phyloP scores from a whole-genome alignment of 2,797 vertebrate species.

The Harpagifer antarcticus region DNA sequence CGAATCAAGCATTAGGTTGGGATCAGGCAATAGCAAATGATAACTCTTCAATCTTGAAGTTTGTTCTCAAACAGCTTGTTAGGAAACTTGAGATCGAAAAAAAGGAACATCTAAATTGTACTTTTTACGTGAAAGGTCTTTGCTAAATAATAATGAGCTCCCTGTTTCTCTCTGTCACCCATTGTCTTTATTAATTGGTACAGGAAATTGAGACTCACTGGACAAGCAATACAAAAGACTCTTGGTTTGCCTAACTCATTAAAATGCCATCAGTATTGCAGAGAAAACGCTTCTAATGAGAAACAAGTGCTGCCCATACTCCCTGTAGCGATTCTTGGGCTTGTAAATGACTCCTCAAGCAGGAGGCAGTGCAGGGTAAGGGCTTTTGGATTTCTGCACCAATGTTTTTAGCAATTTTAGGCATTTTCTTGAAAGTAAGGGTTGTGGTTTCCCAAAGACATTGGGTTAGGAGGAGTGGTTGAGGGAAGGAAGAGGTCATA shows the following conservation, averaged over 20 bases:
- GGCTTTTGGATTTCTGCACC: constrained; percentile 21
- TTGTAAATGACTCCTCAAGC: constrained; percentile 29
- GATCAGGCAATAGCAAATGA: neutral
- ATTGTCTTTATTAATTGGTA: constrained; percentile 47
- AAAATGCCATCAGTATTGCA: constrained; percentile 52
- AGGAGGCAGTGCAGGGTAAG: neutral
- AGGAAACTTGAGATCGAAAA: neutral
- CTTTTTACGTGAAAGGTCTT: constrained; percentile 29
- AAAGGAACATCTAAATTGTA: neutral
- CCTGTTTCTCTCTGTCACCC: constrained; percentile 19
- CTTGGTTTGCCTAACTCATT: constrained; percentile 51
- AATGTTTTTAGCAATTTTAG: neutral
- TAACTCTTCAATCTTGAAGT: constrained; percentile 1
- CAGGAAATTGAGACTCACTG: constrained; percentile 33
- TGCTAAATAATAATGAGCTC: constrained; percentile 17
- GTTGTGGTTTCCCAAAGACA: neutral
- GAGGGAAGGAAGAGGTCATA: constrained; percentile 10
- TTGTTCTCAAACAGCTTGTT: constrained; percentile 20
- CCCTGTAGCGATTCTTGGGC: constrained; percentile 29
- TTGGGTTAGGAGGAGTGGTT: neutral
- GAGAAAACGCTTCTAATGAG: constrained; percentile 54
- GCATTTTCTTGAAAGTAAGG: constrained; percentile 5
- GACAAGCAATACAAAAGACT: constrained; percentile 50
- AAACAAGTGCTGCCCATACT: constrained; percentile 42
- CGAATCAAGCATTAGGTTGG: constrained; percentile 15